phyloP scores from a whole-genome alignment of 2,113 vertebrate genomes.

The Mola mola region DNA sequence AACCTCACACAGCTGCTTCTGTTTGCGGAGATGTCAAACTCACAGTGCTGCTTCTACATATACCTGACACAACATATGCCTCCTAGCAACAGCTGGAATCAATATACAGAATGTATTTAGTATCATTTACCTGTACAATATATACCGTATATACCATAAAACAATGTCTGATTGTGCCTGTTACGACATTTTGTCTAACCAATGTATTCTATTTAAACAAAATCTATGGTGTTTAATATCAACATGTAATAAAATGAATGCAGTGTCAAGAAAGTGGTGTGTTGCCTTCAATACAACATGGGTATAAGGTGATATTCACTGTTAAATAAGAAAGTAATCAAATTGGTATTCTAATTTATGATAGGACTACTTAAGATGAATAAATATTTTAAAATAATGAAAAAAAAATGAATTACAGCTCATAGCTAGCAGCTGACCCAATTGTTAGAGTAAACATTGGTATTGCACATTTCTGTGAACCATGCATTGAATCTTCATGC shows the following conservation, averaged over 20 bases:
- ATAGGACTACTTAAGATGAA: too few relatives aligned
- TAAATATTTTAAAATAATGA: too few relatives aligned
- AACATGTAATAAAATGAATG: slow-evolving; percentile 14
- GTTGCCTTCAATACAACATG: not conserved
- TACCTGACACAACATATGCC: slow-evolving; percentile 24
- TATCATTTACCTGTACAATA: too few relatives aligned
- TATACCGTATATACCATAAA: not conserved
- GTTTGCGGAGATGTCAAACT: slow-evolving; percentile 26
- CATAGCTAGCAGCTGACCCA: too few relatives aligned
- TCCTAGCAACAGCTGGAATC: not conserved
- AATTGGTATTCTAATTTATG: too few relatives aligned
- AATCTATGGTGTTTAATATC: not conserved
- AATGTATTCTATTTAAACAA: slow-evolving; percentile 6
- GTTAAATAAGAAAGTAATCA: too few relatives aligned
- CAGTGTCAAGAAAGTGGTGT: not conserved
- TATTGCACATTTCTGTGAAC: too few relatives aligned
- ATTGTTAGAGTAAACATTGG: too few relatives aligned
- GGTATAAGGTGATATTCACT: too few relatives aligned
- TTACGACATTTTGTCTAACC: not conserved
- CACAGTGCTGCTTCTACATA: slow-evolving; percentile 35
- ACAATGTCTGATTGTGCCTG: not conserved
- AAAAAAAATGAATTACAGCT: too few relatives aligned
- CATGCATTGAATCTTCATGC: too few relatives aligned
- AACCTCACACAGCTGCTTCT: slow-evolving; percentile 3
- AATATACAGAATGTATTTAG: slow-evolving; percentile 22